Evolutionary conservation across 2,113 vertebrate genomes (phyloP).

Genomic region (Tetrao urogallus): DNA sequence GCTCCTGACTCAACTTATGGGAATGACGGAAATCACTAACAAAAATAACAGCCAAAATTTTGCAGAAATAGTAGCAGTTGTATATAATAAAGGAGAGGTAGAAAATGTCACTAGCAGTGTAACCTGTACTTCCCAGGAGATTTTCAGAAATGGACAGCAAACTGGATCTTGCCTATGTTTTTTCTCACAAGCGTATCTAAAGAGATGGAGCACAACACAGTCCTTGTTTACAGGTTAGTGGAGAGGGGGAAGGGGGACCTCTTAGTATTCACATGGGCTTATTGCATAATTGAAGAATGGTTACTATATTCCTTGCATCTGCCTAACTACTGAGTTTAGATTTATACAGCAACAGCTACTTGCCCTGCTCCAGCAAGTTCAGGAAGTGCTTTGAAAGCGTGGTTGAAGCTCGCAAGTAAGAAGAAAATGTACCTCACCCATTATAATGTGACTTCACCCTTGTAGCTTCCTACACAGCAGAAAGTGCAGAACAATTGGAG

Average conservation of each 20-base stretch:
- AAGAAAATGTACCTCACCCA: not conserved
- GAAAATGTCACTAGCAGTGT: not conserved
- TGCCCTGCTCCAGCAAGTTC: not conserved
- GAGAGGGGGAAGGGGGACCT: not conserved
- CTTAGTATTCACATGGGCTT: not conserved
- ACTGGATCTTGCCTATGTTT: not conserved
- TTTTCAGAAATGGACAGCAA: not conserved
- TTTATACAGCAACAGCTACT: not conserved
- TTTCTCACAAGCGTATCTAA: not conserved
- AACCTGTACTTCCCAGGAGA: not conserved
- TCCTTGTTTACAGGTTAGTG: not conserved
- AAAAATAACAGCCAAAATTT: not conserved
- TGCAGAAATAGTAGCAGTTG: not conserved
- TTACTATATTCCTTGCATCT: not conserved
- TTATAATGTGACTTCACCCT: not conserved
- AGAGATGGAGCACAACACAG: not conserved
- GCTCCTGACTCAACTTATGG: not conserved
- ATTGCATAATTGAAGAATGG: not conserved
- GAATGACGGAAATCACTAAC: not conserved
- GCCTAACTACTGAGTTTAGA: not conserved
- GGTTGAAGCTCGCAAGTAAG: not conserved
- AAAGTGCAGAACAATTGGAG: not conserved
- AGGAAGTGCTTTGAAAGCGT: not conserved
- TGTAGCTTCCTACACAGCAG: not conserved
- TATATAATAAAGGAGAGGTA: not conserved